Conservation (phyloP, 2,113 vertebrate species). For the Mustelus asterias region DNA sequence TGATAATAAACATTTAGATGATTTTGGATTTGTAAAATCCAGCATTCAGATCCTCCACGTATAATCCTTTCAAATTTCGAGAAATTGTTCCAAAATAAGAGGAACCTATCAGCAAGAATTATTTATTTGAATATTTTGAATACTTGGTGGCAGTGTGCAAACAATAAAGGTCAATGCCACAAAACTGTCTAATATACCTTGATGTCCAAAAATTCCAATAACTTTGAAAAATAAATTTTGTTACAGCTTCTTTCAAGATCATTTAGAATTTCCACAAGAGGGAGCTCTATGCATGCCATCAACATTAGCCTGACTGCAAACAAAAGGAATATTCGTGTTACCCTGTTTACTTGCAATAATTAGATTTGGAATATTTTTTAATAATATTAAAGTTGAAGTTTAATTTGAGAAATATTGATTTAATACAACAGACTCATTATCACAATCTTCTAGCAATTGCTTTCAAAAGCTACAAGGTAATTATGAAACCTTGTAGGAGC, state of each 20-base stretch:
- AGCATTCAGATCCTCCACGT: not conserved
- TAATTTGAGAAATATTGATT: not conserved
- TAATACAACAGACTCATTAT: not conserved
- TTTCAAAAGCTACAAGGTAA: not conserved
- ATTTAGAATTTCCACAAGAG: slow-evolving; percentile 10
- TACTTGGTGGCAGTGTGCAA: not conserved
- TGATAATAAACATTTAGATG: not conserved
- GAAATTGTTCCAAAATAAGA: not conserved
- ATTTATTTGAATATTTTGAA: not conserved
- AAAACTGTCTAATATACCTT: not conserved
- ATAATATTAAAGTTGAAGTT: no score
- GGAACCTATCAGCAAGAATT: not conserved
- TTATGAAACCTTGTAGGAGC: not conserved
- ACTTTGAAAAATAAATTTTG: not conserved
- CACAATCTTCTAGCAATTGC: not conserved
- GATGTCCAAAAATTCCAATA: not conserved
- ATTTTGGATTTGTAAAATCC: not conserved
- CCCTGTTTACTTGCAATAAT: not conserved
- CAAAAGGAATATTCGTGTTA: not conserved
- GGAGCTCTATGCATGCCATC: not conserved
- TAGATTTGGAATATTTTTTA: not conserved
- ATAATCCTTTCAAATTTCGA: not conserved
- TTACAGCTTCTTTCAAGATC: not conserved
- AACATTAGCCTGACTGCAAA: not conserved
- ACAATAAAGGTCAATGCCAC: not conserved